Base-by-base conservation (phyloP, 2,113 vertebrate genomes). In the Chrysochloris asiatica region DNA sequence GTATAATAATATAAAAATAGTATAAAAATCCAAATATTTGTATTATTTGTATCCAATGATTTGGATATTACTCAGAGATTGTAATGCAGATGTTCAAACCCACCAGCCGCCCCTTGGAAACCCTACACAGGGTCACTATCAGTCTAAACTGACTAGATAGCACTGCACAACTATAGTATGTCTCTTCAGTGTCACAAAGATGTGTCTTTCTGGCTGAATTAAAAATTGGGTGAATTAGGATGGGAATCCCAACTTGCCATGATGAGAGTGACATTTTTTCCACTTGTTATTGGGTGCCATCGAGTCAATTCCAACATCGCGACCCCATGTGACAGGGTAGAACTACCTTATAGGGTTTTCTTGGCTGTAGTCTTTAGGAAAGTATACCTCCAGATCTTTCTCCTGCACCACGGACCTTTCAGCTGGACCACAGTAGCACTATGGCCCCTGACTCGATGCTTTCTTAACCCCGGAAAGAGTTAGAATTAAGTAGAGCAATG, bases 381-480 rank as follows among this genome's bases (percentile, higher is more conserved):
- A 59, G 24, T 33, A 65, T 30, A 65, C n/a, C 9, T n/a, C 61
- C 33, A 14, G 33, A 33, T 65, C 61, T n/a, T 65, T n/a, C 61
- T 65, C 33, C 14, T 12, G 13, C 56, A 59, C 56, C 17, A 59
- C 22, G 22, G 9, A 6, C 56, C 26, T 65, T 65, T 65, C 61
- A 10, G 11, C 33, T n/a, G 33, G 33, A 65, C 61, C 61, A 17
- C 61, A n/a, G 33, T n/a, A n/a, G 4, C 30, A 33, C 61, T 13
- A 36, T 2, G 65, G 65, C n/a, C 30, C 12, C 36, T 63, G 10
- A 63, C 61, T 63, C 9, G 61, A 63, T 75, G 8, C 81, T 83
- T 87, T n/a, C 88, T 92, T 48, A 71, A 84, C 48, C 28, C 26
- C n/a, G 81, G 59, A 76, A 92, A 84, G 2, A 16, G 30, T 33